A percentile compares a stretch with the other conserved stretches of the same genome.
Evolutionary conservation across 2,113 vertebrate species (phyloP).

Genomic region (Philantomba maxwellii): DNA sequence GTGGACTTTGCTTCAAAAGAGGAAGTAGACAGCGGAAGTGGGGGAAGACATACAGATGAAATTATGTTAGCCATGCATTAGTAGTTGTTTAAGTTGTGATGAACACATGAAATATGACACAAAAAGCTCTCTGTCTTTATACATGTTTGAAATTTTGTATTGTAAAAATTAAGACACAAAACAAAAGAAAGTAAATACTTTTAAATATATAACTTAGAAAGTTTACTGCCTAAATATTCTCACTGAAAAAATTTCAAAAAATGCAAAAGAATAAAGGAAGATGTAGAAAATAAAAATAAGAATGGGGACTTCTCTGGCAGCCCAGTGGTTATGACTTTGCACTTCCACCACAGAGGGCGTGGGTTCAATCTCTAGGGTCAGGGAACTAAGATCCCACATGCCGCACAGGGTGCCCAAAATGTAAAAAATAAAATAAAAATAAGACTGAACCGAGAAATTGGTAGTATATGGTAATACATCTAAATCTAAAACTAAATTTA

Average conservation of each 20-base stretch:
- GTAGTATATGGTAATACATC: neutral
- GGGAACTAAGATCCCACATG: neutral
- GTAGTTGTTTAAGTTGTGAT: neutral
- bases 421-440: neutral
- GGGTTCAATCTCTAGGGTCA: neutral
- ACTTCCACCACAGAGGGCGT: neutral
- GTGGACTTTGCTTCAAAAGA: neutral
- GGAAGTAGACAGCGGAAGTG: neutral
- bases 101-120: neutral
- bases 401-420: neutral
- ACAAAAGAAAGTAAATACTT: neutral
- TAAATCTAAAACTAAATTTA: neutral
- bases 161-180: neutral
- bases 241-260: neutral
- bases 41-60: neutral
- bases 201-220: neutral
- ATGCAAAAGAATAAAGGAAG: neutral
- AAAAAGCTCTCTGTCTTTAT: neutral
- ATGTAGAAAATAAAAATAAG: neutral
- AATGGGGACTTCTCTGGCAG: neutral
- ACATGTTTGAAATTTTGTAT: neutral
- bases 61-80: neutral
- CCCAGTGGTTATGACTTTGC: neutral
- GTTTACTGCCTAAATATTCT: neutral
- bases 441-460: neutral